Base-by-base conservation (phyloP, 1,140 invertebrate genomes). In the Charaxes varanes region DNA sequence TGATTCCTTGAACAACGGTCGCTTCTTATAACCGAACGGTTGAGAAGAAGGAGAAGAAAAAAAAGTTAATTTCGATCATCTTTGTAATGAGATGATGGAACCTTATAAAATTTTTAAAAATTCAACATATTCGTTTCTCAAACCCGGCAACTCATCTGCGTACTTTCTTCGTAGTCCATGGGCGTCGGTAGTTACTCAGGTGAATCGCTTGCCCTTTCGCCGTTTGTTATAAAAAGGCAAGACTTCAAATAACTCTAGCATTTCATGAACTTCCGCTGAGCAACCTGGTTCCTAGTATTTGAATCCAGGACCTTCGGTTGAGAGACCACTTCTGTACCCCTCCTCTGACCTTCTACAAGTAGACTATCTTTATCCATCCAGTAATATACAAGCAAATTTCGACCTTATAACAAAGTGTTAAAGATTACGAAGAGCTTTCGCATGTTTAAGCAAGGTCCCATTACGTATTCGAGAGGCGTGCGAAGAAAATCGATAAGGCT, bases 391-490 rank as follows among this genome's bases (percentile, higher is more conserved):
- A 14, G 3, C 15, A 10, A 38, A 26, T 11, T 11, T 38, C 2
- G 18, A 4, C 14, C 34, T 47, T 58, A 61, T 47, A 1, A 4
- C 0, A 1, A 5, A 0, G 1, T 0, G 0, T 19, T 55, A 66
- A 45, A 36, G 43, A 18, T n/a, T 15, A 30, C 14, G 13, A 19
- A 3, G 21, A 38, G n/a, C n/a, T n/a, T n/a, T n/a, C 21, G 16
- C 17, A 19, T 8, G 8, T 16, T 6, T 8, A 18, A 33, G 22
- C 16, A 14, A 38, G 10, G 16, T 26, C 22, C n/a, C 28, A 58
- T 69, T 69, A 55, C 26, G 44, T 51, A 69, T 69, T 61, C 65
- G 19, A 33, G 13, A 15, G 21, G 36, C 62, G 60, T 69, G 54
- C 35, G 19, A 40, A 16, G 19, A 38, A 45, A 61, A 69, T 69